Evolutionary conservation across 2,113 vertebrate species (phyloP).

Genomic region (Odocoileus hemionus): DNA sequence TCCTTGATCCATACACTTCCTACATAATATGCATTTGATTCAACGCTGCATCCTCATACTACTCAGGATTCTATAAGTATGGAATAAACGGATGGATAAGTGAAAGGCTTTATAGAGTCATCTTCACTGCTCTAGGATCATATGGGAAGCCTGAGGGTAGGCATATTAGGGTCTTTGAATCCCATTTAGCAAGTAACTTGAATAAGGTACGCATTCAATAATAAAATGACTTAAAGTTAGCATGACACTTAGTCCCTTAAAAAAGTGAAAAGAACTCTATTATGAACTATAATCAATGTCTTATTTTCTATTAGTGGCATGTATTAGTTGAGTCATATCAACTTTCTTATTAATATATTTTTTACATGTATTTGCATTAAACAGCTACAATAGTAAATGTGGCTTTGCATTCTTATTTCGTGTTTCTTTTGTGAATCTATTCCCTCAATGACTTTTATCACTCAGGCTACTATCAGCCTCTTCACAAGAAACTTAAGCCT

Average conservation of each 20-base stretch:
- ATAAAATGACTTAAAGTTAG: not conserved
- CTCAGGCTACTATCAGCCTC: constrained; percentile 35
- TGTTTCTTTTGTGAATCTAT: not conserved
- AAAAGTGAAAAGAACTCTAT: not conserved
- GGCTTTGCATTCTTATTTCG: constrained; percentile 32
- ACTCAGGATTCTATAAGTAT: not conserved
- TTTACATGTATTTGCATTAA: not conserved
- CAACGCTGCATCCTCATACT: not conserved
- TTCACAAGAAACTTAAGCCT: not conserved
- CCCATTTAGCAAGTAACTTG: not conserved
- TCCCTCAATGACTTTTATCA: constrained; percentile 48
- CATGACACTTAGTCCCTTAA: not conserved
- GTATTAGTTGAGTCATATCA: not conserved
- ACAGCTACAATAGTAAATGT: not conserved
- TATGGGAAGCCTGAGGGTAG: not conserved
- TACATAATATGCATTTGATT: not conserved
- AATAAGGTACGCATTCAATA: not conserved
- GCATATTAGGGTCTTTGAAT: not conserved
- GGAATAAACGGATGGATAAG: not conserved
- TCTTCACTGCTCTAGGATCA: not conserved
- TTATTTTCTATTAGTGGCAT: not conserved
- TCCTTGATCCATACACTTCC: not conserved
- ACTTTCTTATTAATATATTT: not conserved
- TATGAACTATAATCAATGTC: not conserved
- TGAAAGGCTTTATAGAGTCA: not conserved